phyloP scores from a whole-genome alignment of 2,888 invertebrate species.

The Augochlorella aurata region DNA sequence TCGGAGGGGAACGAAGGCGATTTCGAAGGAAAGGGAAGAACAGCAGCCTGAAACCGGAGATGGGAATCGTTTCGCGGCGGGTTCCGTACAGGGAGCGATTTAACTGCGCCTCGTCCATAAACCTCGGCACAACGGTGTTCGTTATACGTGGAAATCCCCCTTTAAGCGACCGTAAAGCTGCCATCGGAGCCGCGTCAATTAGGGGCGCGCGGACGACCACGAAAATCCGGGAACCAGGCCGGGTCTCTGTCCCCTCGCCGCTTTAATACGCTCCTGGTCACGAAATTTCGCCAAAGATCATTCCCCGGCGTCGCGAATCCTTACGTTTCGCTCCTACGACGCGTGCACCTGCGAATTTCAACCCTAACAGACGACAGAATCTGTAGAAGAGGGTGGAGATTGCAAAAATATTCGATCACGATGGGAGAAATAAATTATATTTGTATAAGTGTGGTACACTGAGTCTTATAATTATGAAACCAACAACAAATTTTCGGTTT shows the following conservation, averaged over 20 bases:
- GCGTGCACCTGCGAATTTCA: too few relatives aligned
- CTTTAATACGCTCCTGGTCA: not conserved
- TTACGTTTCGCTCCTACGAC: too few relatives aligned
- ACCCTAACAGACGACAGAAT: too few relatives aligned
- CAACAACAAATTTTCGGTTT: too few relatives aligned
- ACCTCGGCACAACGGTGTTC: slow-evolving; percentile 31
- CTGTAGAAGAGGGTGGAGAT: too few relatives aligned
- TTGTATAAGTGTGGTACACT: too few relatives aligned
- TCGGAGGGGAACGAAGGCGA: not conserved
- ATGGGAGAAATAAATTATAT: too few relatives aligned
- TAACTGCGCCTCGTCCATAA: slow-evolving; percentile 55
- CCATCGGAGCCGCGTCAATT: slow-evolving; percentile 53
- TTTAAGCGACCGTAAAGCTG: slow-evolving; percentile 59
- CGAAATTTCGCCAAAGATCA: too few relatives aligned
- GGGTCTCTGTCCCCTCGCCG: not conserved
- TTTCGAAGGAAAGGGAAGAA: slow-evolving; percentile 27
- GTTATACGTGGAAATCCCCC: slow-evolving; percentile 42
- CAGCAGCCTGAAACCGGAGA: slow-evolving; percentile 2
- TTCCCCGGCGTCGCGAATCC: too few relatives aligned
- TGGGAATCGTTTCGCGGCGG: slow-evolving; percentile 31
- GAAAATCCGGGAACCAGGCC: slow-evolving; percentile 43
- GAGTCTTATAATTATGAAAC: too few relatives aligned
- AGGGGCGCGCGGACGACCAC: slow-evolving; percentile 43
- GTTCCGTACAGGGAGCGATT: slow-evolving; percentile 42
- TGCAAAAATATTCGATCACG: too few relatives aligned